phyloP scores from a whole-genome alignment of 1,140 invertebrate genomes.

The Stratiolaelaps scimitus region DNA sequence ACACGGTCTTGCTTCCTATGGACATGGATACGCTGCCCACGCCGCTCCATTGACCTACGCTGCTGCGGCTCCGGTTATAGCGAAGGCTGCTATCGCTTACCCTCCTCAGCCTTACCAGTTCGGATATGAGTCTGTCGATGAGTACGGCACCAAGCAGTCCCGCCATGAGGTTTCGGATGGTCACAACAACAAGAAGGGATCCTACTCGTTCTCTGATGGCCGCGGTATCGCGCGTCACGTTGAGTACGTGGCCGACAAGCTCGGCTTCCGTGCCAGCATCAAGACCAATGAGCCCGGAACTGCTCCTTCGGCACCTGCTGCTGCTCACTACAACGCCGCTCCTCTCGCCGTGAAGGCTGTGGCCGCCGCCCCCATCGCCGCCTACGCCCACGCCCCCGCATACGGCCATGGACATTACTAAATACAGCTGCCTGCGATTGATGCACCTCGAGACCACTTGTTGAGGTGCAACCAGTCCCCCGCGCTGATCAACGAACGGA shows the following conservation, averaged over 20 bases:
- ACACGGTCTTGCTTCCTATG: not conserved
- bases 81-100: constrained; percentile 33
- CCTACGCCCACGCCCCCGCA: constrained; percentile 2
- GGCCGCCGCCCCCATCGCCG: constrained; percentile 5
- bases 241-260: not conserved
- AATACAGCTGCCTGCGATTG: no score
- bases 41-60: not conserved
- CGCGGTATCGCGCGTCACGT: constrained; percentile 10
- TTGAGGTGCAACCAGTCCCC: no score
- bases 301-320: constrained; percentile 5
- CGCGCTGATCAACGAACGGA: no score
- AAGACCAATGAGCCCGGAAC: constrained; percentile 26
- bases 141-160: constrained; percentile 34
- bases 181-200: constrained; percentile 15
- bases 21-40: constrained; percentile 13
- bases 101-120: constrained; percentile 34
- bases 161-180: constrained; percentile 31
- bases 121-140: constrained; percentile 34
- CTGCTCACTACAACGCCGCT: constrained; percentile 1
- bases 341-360: constrained; percentile 22
- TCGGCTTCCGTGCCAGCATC: constrained; percentile 30
- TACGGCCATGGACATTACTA: no score
- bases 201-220: constrained; percentile 9
- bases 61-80: constrained; percentile 22
- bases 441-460: no score